phyloP scores from a whole-genome alignment of 2,113 vertebrate genomes.

The Podarcis cretensis region DNA sequence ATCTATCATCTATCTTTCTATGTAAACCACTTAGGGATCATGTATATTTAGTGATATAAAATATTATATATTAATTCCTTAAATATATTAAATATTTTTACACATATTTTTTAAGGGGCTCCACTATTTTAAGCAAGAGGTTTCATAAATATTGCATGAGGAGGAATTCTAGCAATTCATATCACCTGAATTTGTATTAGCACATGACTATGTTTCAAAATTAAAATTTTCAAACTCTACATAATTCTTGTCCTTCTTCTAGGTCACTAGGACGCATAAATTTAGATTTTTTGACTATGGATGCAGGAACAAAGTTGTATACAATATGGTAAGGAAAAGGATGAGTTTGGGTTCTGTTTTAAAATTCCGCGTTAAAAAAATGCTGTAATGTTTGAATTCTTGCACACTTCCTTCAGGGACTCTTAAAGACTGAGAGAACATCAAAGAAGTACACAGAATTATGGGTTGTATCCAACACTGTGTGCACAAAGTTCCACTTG shows the following conservation, averaged over 20 bases:
- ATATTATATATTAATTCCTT: no score
- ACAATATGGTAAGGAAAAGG: conserved; percentile 2
- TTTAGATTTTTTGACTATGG: conserved; percentile 9
- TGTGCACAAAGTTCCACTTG: background rate
- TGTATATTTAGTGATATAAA: no score
- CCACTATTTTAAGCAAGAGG: no score
- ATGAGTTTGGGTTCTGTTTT: background rate
- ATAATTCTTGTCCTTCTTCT: background rate
- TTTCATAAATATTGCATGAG: background rate
- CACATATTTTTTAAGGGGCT: no score
- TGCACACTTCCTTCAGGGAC: background rate
- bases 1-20: no score
- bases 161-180: no score
- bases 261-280: background rate
- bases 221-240: background rate
- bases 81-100: no score
- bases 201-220: background rate
- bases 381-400: background rate
- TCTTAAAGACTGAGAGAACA: background rate
- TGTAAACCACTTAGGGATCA: no score
- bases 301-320: background rate
- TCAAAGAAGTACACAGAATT: background rate
- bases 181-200: background rate
- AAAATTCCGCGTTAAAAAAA: background rate
- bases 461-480: background rate